Base-by-base conservation (phyloP, 2,797 vertebrate species). In the Podargus strigoides region DNA sequence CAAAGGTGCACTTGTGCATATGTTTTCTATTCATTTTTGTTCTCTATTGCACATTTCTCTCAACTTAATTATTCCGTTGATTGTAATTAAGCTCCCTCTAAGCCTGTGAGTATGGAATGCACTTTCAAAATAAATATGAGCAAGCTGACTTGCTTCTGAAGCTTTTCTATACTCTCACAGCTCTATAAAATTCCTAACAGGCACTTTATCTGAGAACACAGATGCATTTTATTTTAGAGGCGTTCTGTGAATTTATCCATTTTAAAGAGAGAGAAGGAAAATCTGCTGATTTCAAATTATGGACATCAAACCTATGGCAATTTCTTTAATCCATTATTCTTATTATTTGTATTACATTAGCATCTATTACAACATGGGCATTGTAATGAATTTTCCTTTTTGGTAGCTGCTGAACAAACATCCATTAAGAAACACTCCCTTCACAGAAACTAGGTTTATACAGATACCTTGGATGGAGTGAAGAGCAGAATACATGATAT, bases 1-100 rank as follows among this genome's bases (percentile, higher is more conserved):
- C 96, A 97, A 95, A 97, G 95, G 95, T 96, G 84, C 89, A 93
- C 85, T 96, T 96, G 85, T 79, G 83, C 96, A 88, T 97, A 96
- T 96, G 96, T 94, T 96, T 97, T 94, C 94, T 95, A 92, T 96
- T 97, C 93, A 96, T 97, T 97, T 97, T 94, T 92, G 89, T 91
- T 96, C 93, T 96, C 89, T 92, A 78, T 85, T 95, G 95, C 93
- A 85, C 89, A 93, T 95, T 97, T 95, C 70, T 58, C 90, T 90
- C 93, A 93, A 94, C 81, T 89, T 97, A 97, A 97, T 97, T 97
- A 96, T 96, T 96, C 94, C 92, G 92, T 55, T 96, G 97, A 97
- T 96, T 96, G 93, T 94, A 96, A 97, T 97, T 97, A 97, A 95
- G 90, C 81, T 95, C 89, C 58, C 67, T 95, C 89, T 96, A 97